Conservation (phyloP, 2,888 invertebrate species). For the Pseudococcus jackbeardsleyi region DNA sequence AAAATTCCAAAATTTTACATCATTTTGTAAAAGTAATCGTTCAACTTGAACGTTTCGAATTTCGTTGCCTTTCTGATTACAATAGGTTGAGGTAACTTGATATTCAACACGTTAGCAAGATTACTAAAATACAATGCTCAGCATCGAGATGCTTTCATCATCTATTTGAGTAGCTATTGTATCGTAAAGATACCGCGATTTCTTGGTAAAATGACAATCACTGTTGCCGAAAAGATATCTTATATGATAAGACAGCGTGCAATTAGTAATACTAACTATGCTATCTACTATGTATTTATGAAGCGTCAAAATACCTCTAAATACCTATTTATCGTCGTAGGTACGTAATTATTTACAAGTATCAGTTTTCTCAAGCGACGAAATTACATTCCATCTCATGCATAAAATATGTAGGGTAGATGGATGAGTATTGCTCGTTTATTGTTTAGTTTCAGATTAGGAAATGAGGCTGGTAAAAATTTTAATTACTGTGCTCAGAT, state of each 20-base stretch:
- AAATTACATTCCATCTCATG: constrained; percentile 5
- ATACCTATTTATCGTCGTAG: background rate
- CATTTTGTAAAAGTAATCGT: background rate
- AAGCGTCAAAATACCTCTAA: background rate
- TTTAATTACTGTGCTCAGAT: too few relatives aligned
- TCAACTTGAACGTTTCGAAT: background rate
- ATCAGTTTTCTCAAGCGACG: background rate
- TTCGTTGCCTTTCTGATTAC: background rate
- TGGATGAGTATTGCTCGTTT: background rate
- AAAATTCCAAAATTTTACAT: background rate
- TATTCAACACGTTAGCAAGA: background rate
- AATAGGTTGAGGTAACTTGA: background rate
- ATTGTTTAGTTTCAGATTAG: background rate
- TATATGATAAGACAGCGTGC: background rate
- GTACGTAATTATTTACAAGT: background rate
- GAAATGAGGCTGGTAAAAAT: background rate
- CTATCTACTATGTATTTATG: background rate
- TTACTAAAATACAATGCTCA: background rate
- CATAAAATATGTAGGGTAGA: background rate
- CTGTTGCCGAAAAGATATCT: constrained; percentile 1
- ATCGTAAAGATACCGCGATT: background rate
- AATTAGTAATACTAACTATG: background rate
- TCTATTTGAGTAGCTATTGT: background rate
- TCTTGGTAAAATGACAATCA: background rate
- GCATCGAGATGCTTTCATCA: background rate